Conservation (phyloP, 2,113 vertebrate species). For the Herpailurus yagouaroundi region DNA sequence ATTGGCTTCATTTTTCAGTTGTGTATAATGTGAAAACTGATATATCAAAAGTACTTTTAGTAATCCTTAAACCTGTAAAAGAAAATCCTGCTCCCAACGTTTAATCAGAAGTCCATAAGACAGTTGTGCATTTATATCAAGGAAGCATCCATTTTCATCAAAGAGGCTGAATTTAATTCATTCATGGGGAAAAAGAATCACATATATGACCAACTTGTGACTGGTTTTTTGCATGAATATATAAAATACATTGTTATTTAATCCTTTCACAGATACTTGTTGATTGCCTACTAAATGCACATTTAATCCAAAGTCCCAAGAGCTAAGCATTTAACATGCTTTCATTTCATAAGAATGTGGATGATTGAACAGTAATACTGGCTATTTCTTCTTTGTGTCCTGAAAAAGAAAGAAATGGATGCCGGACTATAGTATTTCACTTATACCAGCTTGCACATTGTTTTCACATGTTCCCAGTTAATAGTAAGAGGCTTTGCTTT, state of each 20-base stretch:
- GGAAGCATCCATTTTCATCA: conserved; percentile 40
- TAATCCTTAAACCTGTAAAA: conserved; percentile 45
- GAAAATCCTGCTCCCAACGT: background rate
- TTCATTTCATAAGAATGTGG: background rate
- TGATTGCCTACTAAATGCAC: background rate
- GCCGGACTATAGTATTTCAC: background rate
- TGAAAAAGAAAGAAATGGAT: background rate
- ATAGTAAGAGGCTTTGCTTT: conserved; percentile 17
- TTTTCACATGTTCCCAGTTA: background rate
- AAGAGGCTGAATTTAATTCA: background rate
- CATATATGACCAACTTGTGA: background rate
- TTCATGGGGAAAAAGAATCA: background rate
- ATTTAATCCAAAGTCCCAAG: background rate
- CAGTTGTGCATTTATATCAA: conserved; percentile 31
- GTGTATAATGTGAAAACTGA: conserved; percentile 12
- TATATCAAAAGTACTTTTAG: background rate
- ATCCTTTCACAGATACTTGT: background rate
- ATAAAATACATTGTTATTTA: background rate
- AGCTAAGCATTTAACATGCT: background rate
- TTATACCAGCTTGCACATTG: background rate
- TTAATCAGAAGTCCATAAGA: conserved; percentile 12
- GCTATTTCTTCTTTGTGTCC: conserved; percentile 3
- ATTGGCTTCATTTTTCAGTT: conserved; percentile 46
- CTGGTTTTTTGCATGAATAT: background rate
- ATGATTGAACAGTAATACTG: background rate